Base-by-base conservation (phyloP, 2,113 vertebrate genomes). In the Rhinogobius similis region DNA sequence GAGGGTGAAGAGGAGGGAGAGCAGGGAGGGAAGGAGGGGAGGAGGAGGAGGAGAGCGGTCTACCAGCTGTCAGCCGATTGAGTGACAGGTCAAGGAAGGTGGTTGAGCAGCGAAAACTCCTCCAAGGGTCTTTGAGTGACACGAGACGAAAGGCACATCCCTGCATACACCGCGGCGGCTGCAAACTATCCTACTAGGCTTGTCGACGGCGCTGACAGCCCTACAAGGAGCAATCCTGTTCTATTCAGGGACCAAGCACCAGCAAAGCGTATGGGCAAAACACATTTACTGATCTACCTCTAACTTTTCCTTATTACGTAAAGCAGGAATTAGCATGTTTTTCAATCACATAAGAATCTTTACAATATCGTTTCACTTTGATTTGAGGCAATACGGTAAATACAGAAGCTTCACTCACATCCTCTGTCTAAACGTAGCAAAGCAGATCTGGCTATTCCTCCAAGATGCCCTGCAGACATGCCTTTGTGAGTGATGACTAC, bases 1-100 rank as follows among this genome's bases (percentile, higher is more conserved):
- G 78, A 75, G 75, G 71, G 80, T 50, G 46, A 50, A 82, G 75
- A 73, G 65, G 75, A 81, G 62, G 84, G 78, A 64, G 75, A 68
- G 43, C 55, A 58, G 69, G 62, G 70, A 38, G 65, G 72, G 72
- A 74, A 52, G 65, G 21, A 69, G 70, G 48, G 46, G 52, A 29
- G 8, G 10, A 18, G 38, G 52, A 12, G 78, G 36, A 68, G 82
- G 75, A 38, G 70, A 65, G 73, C 4, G 10, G 78, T 52, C 76
- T 79, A 88, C 84, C 88, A 91, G 87, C 78, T 93, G 91, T 92
- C 81, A 84, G 78, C 78, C 76, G 77, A 81, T 46, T 87, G 79
- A 85, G 83, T 84, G 92, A 92, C 88, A 90, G 88, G 84, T 92
- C 86, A 89, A 82, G 84, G 82, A 87, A 90, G 85, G 83, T 88